phyloP scores from a whole-genome alignment of 1,140 invertebrate species.

The Heliconius hewitsoni region DNA sequence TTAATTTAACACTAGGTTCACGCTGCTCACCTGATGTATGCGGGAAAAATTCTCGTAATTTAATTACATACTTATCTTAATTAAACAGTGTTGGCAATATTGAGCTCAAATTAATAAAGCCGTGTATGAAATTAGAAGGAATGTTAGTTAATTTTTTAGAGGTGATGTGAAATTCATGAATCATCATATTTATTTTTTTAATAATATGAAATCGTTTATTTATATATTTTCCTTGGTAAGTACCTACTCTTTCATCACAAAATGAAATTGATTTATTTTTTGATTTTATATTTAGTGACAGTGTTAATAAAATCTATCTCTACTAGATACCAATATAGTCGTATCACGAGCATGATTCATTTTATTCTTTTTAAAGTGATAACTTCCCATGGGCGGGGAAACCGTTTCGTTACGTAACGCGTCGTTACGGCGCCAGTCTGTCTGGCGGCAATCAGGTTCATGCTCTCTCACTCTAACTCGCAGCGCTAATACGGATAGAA shows the following conservation, averaged over 20 bases:
- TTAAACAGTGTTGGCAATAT: conserved; percentile 5
- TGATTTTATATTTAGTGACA: neutral
- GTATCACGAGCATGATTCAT: too few species aligned
- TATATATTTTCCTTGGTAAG: neutral
- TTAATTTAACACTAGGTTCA: too few species aligned
- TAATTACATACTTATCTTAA: neutral
- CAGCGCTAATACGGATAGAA: too few species aligned
- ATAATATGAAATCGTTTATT: neutral
- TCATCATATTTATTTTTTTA: neutral
- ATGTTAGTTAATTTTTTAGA: neutral
- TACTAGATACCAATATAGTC: too few species aligned
- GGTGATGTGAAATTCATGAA: too few species aligned
- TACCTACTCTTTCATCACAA: neutral
- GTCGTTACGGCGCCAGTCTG: too few species aligned
- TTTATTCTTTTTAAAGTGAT: too few species aligned
- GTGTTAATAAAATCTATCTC: neutral
- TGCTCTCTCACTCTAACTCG: too few species aligned
- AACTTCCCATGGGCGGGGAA: too few species aligned
- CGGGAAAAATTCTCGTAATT: neutral
- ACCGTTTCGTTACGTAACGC: too few species aligned
- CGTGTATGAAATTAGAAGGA: conserved; percentile 2
- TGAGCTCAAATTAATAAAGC: neutral
- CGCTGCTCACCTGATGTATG: too few species aligned
- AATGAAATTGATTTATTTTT: neutral
- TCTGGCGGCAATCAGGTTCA: too few species aligned